phyloP scores from a whole-genome alignment of 35 echinoderm and acorn worm species.

The Heliocidaris erythrogramma region DNA sequence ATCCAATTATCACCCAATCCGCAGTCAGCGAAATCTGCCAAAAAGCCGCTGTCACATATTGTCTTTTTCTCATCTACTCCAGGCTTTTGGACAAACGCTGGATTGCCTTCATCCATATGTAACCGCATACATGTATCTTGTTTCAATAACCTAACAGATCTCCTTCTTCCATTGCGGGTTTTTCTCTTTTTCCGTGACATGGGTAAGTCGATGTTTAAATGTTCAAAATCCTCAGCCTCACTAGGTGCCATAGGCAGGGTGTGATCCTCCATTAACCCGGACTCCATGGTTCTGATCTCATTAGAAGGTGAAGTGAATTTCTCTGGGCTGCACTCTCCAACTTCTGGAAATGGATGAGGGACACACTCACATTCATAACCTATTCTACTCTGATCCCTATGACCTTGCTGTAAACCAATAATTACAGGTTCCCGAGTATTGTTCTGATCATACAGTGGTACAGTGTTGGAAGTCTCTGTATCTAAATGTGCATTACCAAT shows the following conservation, averaged over 20 bases:
- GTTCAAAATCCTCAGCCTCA: background rate
- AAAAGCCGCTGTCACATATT: background rate
- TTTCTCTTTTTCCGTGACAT: background rate
- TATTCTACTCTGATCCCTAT: no score
- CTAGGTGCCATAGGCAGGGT: background rate
- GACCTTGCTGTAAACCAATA: background rate
- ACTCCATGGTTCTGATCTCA: background rate
- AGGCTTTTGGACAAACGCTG: background rate
- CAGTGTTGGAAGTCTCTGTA: no score
- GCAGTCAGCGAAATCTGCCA: conserved; percentile 45
- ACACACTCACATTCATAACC: background rate
- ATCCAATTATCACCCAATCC: conserved; percentile 43
- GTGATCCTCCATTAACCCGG: background rate
- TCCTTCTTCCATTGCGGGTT: background rate
- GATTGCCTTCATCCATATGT: background rate
- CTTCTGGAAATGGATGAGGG: background rate
- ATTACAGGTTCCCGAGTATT: background rate
- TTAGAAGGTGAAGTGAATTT: background rate
- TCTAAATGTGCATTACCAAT: background rate
- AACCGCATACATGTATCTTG: background rate
- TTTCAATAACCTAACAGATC: conserved; percentile 18
- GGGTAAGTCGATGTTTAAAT: background rate
- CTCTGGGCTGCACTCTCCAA: background rate
- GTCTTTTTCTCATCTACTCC: background rate
- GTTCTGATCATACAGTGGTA: background rate